phyloP scores from a whole-genome alignment of 2,888 invertebrate species.

The Synergus itoensis region DNA sequence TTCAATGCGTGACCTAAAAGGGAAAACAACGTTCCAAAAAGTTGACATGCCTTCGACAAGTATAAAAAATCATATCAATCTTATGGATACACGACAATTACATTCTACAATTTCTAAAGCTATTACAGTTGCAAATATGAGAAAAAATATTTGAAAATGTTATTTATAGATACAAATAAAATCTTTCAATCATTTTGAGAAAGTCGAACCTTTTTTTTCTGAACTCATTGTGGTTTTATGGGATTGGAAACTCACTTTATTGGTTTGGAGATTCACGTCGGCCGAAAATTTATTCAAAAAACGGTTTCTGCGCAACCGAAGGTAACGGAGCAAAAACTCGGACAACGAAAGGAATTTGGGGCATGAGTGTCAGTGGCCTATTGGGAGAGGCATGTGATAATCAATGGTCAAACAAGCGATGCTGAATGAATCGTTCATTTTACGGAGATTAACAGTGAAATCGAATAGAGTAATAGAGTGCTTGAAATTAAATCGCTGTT shows the following conservation, averaged over 20 bases:
- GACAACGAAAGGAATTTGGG: slow-evolving; percentile 67
- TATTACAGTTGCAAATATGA: too few species aligned
- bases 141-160: too few species aligned
- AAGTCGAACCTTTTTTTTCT: slow-evolving; percentile 21
- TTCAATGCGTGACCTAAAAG: slow-evolving; percentile 17
- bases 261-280: slow-evolving; percentile 40
- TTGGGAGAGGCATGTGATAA: slow-evolving; percentile 65
- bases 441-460: background rate
- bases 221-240: background rate
- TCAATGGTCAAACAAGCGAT: slow-evolving; percentile 65
- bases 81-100: background rate
- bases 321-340: slow-evolving; percentile 67
- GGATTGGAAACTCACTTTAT: slow-evolving; percentile 21
- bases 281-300: slow-evolving; percentile 47
- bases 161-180: background rate
- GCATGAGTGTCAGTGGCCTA: slow-evolving; percentile 61
- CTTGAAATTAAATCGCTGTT: background rate
- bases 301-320: slow-evolving; percentile 54
- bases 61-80: too few species aligned
- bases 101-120: background rate
- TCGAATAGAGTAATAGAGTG: background rate
- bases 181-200: background rate
- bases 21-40: background rate
- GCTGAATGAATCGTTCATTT: slow-evolving; percentile 32
- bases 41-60: too few species aligned